Evolutionary conservation across 2,888 invertebrate species (phyloP).

Genomic region (Poecilobothrus nobilitatus): DNA sequence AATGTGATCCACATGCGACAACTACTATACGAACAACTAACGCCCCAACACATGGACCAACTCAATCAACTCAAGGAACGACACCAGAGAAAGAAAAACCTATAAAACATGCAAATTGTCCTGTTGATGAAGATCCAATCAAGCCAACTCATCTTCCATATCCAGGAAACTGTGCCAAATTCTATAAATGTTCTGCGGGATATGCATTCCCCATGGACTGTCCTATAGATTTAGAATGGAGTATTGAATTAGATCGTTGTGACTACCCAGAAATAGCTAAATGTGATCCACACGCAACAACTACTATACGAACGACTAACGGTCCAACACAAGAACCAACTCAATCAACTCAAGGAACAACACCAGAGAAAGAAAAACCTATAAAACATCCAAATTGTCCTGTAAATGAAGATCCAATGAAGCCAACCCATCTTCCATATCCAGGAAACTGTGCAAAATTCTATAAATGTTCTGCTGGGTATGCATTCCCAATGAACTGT

Average conservation of each 20-base stretch:
- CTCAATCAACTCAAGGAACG: neutral
- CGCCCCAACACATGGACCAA: neutral
- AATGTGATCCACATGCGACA: neutral
- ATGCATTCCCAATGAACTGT: slow-evolving; percentile 27
- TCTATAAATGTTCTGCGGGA: slow-evolving; percentile 11
- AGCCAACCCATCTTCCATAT: slow-evolving; percentile 20
- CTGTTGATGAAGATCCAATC: slow-evolving; percentile 18
- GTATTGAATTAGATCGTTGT: slow-evolving; percentile 30
- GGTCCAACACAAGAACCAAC: neutral
- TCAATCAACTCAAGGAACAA: neutral
- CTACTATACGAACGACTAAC: neutral
- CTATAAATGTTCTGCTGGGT: slow-evolving; percentile 12
- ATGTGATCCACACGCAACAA: slow-evolving; percentile 22
- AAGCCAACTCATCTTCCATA: slow-evolving; percentile 20
- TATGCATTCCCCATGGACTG: slow-evolving; percentile 27
- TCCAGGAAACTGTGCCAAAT: slow-evolving; percentile 12
- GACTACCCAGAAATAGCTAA: slow-evolving; percentile 29
- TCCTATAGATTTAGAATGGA: slow-evolving; percentile 32
- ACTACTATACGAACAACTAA: neutral
- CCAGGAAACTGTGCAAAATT: slow-evolving; percentile 13
- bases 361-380: slow-evolving; percentile 4
- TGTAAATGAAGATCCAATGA: slow-evolving; percentile 17
- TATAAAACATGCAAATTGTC: slow-evolving; percentile 11
- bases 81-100: slow-evolving; percentile 7
- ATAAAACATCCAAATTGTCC: slow-evolving; percentile 13